Evolutionary conservation across 1,140 invertebrate species (phyloP), one percentile per base, ranked within the genome.

Genomic region (Vollenhovia emeryi): DNA sequence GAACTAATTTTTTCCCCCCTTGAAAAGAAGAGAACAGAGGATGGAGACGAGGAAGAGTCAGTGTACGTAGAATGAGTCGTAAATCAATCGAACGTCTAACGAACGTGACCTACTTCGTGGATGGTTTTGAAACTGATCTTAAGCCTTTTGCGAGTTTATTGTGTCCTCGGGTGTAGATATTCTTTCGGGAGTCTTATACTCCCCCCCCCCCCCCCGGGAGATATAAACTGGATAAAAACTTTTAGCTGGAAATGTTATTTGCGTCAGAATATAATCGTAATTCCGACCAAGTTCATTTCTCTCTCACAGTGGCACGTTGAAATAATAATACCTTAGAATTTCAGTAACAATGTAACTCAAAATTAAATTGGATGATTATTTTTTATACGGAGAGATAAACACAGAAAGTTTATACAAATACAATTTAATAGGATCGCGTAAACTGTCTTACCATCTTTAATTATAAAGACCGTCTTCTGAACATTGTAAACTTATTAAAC

Each of bases 41-140:
- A 11, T 15, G 13, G 8, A 2, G n/a, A 45, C 15, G 40, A 60
- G 75, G 11, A n/a, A 21, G 21, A 15, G 30, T 15, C 27, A 27
- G 13, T 57, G 50, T 64, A 83, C 75, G 43, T 60, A 40, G 66
- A 86, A 86, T 59, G 64, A 86, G 71, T 76, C 87, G 86, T 89
- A 78, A 85, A 91, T 91, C 89, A 91, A 90, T 91, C 75, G 87
- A 86, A 86, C 45, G 73, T 75, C 60, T 91, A 91, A 91, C 85
- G 71, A 91, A 89, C 64, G 30, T 88, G 89, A 85, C 89, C 89
- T 71, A 87, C 73, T 91, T 91, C 48, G n/a, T 11, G 8, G 40
- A 86, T 69, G 82, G 59, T 85, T 89, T 89, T 86, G 87, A 89
- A 48, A 71, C 66, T 57, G 69, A 62, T 66, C 66, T 84, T 79